Percentiles rank a stretch among this genome's conserved stretches.
Evolutionary conservation across 2,888 invertebrate species (phyloP).

Genomic region (Fragum fragum): DNA sequence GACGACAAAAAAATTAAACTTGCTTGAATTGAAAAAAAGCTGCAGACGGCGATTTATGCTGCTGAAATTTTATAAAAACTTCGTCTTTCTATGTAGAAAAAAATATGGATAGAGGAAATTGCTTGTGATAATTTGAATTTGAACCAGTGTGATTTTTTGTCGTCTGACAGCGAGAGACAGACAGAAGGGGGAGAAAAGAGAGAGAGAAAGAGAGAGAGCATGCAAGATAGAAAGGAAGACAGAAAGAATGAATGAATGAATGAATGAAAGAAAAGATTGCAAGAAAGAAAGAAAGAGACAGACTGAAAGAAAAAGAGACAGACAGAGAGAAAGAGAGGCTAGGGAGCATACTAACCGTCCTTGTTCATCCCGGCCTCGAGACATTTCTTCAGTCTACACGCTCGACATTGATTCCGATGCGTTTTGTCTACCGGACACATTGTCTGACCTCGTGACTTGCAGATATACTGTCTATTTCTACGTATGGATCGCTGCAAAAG

Average conservation of each 20-base stretch:
- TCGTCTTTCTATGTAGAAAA: too few species aligned
- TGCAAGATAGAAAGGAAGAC: not conserved
- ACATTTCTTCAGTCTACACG: constrained; percentile 96
- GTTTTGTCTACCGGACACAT: constrained; percentile 97
- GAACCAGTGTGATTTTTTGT: too few species aligned
- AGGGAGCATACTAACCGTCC: constrained; percentile 91
- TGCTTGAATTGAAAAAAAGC: too few species aligned
- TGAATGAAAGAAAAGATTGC: too few species aligned
- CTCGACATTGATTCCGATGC: constrained; percentile 98
- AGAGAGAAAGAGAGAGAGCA: not conserved
- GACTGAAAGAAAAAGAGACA: not conserved
- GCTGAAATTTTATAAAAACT: too few species aligned
- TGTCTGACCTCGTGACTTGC: constrained; percentile 96
- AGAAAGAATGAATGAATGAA: too few species aligned
- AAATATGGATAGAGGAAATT: too few species aligned
- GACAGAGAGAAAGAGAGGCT: not conserved
- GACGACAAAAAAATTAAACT: too few species aligned
- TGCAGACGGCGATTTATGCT: too few species aligned
- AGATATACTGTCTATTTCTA: constrained; percentile 97
- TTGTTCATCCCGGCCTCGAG: constrained; percentile 98
- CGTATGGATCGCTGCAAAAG: constrained; percentile 94
- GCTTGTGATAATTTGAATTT: too few species aligned
- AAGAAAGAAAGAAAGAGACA: not conserved
- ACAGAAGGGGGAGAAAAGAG: too few species aligned
- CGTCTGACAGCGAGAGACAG: too few species aligned